Evolutionary conservation across 2,888 invertebrate species (phyloP).

Genomic region (Tromatobia lineatoria): DNA sequence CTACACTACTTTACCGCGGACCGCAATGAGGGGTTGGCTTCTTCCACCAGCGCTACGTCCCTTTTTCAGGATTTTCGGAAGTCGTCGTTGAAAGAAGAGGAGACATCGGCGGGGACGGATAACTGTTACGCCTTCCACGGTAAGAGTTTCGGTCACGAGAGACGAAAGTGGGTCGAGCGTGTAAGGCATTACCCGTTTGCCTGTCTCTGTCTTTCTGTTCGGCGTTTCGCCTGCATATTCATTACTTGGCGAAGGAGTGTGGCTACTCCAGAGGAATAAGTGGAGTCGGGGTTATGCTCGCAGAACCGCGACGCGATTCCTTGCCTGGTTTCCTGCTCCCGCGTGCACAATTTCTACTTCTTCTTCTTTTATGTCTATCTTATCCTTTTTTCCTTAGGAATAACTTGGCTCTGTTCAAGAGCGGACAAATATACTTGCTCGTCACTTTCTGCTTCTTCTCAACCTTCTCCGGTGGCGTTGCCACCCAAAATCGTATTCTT

Average conservation of each 20-base stretch:
- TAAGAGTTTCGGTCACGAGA: slow-evolving; percentile 25
- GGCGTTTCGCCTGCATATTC: slow-evolving; percentile 63
- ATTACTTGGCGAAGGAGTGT: slow-evolving; percentile 64
- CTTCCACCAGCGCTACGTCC: slow-evolving; percentile 32
- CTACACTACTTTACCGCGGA: slow-evolving; percentile 45
- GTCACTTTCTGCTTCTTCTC: slow-evolving; percentile 46
- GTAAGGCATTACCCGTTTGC: slow-evolving; percentile 59
- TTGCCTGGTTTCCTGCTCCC: slow-evolving; percentile 47
- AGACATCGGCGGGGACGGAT: slow-evolving; percentile 35
- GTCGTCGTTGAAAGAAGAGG: slow-evolving; percentile 49
- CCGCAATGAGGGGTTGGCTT: slow-evolving; percentile 28
- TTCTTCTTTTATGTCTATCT: slow-evolving; percentile 38
- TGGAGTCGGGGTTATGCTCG: slow-evolving; percentile 53
- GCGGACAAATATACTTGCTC: slow-evolving; percentile 62
- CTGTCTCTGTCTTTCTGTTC: slow-evolving; percentile 37
- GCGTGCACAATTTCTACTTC: slow-evolving; percentile 44
- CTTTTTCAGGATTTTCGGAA: slow-evolving; percentile 50
- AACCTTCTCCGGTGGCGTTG: slow-evolving; percentile 16
- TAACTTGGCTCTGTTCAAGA: slow-evolving; percentile 57
- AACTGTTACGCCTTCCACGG: slow-evolving; percentile 3
- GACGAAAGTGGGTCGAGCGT: slow-evolving; percentile 68
- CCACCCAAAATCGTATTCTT: slow-evolving; percentile 33
- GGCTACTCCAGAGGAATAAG: slow-evolving; percentile 53
- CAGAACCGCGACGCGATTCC: slow-evolving; percentile 55
- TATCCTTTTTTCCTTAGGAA: slow-evolving; percentile 54